Percentiles rank a stretch among this genome's conserved stretches.
Evolutionary conservation across 2,797 vertebrate species (phyloP).

Genomic region (Gobionotothen gibberifrons): DNA sequence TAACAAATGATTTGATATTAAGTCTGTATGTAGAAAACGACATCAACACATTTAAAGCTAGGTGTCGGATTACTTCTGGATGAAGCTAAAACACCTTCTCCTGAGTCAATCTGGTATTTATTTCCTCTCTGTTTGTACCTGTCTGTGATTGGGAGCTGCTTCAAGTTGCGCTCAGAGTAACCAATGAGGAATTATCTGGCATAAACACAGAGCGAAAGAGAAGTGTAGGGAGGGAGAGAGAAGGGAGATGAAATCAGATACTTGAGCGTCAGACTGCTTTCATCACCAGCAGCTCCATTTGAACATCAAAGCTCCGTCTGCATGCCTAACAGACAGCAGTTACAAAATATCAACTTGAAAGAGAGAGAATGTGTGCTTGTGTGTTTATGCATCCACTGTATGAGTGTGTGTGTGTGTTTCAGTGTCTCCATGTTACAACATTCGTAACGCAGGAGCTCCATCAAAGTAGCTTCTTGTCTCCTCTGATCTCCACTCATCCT

Average conservation of each 20-base stretch:
- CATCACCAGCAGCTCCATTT: slow-evolving; percentile 74
- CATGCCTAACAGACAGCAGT: slow-evolving; percentile 72
- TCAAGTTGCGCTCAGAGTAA: slow-evolving; percentile 63
- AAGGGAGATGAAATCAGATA: slow-evolving; percentile 65
- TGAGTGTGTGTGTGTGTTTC: slow-evolving; percentile 10
- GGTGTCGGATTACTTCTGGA: slow-evolving; percentile 21
- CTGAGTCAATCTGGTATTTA: slow-evolving; percentile 40
- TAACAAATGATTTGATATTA: neutral
- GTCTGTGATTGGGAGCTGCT: slow-evolving; percentile 59
- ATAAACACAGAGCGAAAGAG: slow-evolving; percentile 60
- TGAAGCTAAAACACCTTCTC: slow-evolving; percentile 8
- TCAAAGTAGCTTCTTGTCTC: slow-evolving; percentile 69
- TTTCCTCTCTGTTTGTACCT: slow-evolving; percentile 22
- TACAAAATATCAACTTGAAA: slow-evolving; percentile 68
- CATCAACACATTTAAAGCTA: slow-evolving; percentile 24
- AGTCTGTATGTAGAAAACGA: neutral
- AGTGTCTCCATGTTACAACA: slow-evolving; percentile 63
- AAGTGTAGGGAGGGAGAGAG: slow-evolving; percentile 17
- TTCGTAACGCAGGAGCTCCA: slow-evolving; percentile 59
- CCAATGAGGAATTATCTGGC: slow-evolving; percentile 72
- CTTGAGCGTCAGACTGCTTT: slow-evolving; percentile 72
- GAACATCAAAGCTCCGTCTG: slow-evolving; percentile 76
- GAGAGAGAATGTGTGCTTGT: slow-evolving; percentile 51
- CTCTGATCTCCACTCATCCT: slow-evolving; percentile 70
- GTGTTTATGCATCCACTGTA: slow-evolving; percentile 55